Evolutionary conservation across 2,888 invertebrate species (phyloP), one percentile per base, ranked within the genome.

Genomic region (Saturnia japonica): DNA sequence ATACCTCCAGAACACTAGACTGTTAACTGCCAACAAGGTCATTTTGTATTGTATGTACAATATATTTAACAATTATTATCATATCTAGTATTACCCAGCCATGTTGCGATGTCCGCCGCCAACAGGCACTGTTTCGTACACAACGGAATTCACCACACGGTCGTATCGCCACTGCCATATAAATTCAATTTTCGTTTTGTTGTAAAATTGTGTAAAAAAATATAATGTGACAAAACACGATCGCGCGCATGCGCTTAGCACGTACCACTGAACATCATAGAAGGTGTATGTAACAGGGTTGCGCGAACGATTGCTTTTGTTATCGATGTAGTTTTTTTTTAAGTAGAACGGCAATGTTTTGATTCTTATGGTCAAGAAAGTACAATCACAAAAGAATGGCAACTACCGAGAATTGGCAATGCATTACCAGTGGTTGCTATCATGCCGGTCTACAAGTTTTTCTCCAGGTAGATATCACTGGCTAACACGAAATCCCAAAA

Each of bases 131-230:
- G 76, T 84, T 86, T 85, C 87, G 85, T 77, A 83, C 83, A 88
- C 88, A 90, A 82, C 87, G 89, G 85, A 91, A 89, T 78, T 89
- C 89, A 85, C 88, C 88, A 91, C 88, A 88, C 81, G 86, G 85
- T 80, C 88, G 88, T 80, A 84, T 90, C 89, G 89, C 88, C 88
- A 92, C 91, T 92, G 93, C 92, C 93, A 93, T 93, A 93, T 90
- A 91, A 91, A 89, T 85, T 80, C 81, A 84, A 82, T 86, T 84
- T 82, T 82, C 80, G 75, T 78, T 76, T 78, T 74, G 28, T 69
- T 67, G 34, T 60, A 28, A 66, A 54, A 69, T 47, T 12, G 68
- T 64, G 67, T 22, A 71, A 78, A 57, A n/a, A 60, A 74, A 74
- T 77, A 76, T 81, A 69, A 67, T 66, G 82, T 80, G 78, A 79